Base-by-base conservation (phyloP, 2,888 invertebrate genomes). In the Volucella inflata region DNA sequence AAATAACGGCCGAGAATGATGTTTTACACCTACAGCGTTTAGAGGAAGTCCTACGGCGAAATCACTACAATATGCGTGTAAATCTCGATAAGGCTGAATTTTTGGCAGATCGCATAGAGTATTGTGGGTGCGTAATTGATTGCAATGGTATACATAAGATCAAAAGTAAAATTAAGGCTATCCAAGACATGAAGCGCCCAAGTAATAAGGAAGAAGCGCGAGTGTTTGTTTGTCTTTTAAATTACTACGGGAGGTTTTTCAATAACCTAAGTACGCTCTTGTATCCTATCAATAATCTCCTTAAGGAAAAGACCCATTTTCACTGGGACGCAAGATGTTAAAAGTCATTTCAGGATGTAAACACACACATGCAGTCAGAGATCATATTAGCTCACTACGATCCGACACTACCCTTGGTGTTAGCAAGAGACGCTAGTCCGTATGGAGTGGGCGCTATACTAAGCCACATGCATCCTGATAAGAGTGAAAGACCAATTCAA, bases 221-320 rank as follows among this genome's bases (percentile, higher is more conserved):
- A 42, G 70, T 88, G n/a, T 89, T 90, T 70, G 16, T 90, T 3
- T 89, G 89, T 8, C 55, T 90, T 8, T 68, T 89, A 14, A 89
- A 89, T 76, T 91, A 89, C 84, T 90, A 91, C 67, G 88, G 87
- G 9, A 83, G 88, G 42, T 90, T 90, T 72, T 67, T 90, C 8
- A 64, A 88, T 76, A 87, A 90, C 72, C 72, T 88, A 46, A 88
- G 89, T 14, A 75, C 87, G 6, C 57, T 89, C 14, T 11, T 90
- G 14, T 84, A 87, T 55, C 89, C 89, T 2, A 67, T 90, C 36
- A 87, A 90, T 67, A 87, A 88, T 55, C 78, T 90, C 50, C 65
- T 89, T 14, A 72, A 82, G 36, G 79, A 88, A 17, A 38, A 82
- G 2, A 67, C 62, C 9, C 46, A 76, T 14, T 90, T 89, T 46